Base-by-base conservation (phyloP, 2,113 vertebrate genomes). In the Ammodytes dubius region DNA sequence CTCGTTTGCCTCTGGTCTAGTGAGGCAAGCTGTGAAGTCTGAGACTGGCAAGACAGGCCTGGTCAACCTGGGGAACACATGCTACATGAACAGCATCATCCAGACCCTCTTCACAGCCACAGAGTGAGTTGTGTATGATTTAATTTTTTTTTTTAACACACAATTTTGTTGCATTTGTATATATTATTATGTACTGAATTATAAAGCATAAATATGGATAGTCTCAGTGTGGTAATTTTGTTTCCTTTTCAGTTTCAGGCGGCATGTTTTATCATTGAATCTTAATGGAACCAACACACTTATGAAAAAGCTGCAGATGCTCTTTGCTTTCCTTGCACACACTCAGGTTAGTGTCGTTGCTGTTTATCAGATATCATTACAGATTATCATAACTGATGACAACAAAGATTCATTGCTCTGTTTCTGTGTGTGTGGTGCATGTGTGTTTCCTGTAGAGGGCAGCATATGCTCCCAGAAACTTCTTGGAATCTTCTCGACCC, bases 51-150 rank as follows among this genome's bases (percentile, higher is more conserved):
- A 98, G 95, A 99, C 98, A 6, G 98, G 98, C 73, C 95, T 99
- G 60, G 94, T 99, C 92, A 99, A 99, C 93, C 92, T 99, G 83
- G 98, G 98, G 79, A 99, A 99, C 90, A 99, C 98, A 3, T 99
- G 98, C 91, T 99, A 97, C 89, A 99, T 99, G 97, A 99, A 99
- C 92, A 99, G 98, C 94, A 96, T 99, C 91, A 96, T 99, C 86
- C 98, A 99, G 92, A 97, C 97, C 40, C 95, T 99, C 72, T 99
- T 98, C 91, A 99, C 99, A 98, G 97, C 98, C 84, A 99, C 98
- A 76, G 98, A 99, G 98, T 99, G 94, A 97, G 97, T 96, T 47
- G 2, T 52, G 17, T 6, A 6, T 46, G 15, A 17, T 2, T 6
- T 58, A 70, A 74, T n/a, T n/a, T n/a, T n/a, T n/a, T n/a, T n/a